Evolutionary conservation across 2,888 invertebrate genomes (phyloP).

Genomic region (Eilema griseolum): DNA sequence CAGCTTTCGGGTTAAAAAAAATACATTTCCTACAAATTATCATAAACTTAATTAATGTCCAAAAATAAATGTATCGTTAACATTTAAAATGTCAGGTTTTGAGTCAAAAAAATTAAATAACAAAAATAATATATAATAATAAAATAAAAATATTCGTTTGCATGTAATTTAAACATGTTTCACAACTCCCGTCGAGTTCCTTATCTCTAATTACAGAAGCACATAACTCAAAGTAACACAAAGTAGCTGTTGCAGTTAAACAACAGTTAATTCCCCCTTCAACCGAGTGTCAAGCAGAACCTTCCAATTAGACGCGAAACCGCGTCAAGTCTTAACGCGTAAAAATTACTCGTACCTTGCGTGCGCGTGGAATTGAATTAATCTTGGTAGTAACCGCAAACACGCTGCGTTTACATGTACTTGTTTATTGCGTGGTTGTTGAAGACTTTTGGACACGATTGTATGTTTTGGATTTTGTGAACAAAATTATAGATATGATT

Average conservation of each 20-base stretch:
- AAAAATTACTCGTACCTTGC: conserved; percentile 47
- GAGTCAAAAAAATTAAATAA: too few relatives aligned
- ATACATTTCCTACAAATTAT: too few relatives aligned
- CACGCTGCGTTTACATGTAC: conserved; percentile 23
- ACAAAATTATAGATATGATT: not conserved
- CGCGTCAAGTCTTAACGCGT: conserved; percentile 31
- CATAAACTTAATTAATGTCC: too few relatives aligned
- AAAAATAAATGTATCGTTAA: too few relatives aligned
- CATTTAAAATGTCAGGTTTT: too few relatives aligned
- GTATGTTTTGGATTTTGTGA: not conserved
- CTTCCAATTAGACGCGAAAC: conserved; percentile 34
- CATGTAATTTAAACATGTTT: not conserved
- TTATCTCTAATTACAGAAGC: conserved; percentile 5
- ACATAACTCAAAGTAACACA: conserved; percentile 12
- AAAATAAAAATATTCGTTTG: not conserved
- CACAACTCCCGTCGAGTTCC: not conserved
- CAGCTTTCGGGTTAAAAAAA: too few relatives aligned
- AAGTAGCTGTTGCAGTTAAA: conserved; percentile 24
- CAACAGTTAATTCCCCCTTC: conserved; percentile 33
- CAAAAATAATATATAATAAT: too few relatives aligned
- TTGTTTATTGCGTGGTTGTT: not conserved
- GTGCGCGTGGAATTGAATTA: conserved; percentile 63
- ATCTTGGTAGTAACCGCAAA: conserved; percentile 38
- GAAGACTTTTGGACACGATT: not conserved
- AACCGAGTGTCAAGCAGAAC: conserved; percentile 43